Conservation (phyloP, 2,797 vertebrate species). For the Coilia nasus region DNA sequence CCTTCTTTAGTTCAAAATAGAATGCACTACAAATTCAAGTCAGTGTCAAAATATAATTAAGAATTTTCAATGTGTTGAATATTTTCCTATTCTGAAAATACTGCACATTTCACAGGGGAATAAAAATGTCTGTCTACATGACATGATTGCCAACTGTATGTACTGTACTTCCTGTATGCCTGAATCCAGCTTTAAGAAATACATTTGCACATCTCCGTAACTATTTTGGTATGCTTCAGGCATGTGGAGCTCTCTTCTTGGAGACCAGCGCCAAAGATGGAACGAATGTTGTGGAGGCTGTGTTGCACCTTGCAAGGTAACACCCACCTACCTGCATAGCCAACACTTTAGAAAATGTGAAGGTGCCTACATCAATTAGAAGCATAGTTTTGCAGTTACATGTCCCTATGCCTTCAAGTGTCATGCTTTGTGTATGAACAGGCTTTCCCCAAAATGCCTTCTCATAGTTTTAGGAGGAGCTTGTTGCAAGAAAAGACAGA, state of each 20-base stretch:
- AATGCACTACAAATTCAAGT: too few species aligned
- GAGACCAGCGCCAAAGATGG: slow-evolving; percentile 54
- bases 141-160: neutral
- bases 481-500: neutral
- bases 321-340: neutral
- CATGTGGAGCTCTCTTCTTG: slow-evolving; percentile 47
- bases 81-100: too few species aligned
- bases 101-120: neutral
- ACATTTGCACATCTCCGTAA: neutral
- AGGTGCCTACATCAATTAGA: too few species aligned
- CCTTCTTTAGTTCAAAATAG: too few species aligned
- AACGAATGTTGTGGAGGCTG: slow-evolving; percentile 37
- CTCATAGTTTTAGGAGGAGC: neutral
- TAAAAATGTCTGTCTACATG: slow-evolving; percentile 21
- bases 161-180: neutral
- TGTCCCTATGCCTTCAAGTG: neutral
- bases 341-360: too few species aligned
- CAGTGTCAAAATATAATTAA: too few species aligned
- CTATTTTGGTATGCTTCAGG: slow-evolving; percentile 25
- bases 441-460: neutral
- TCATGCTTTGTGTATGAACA: neutral
- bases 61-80: too few species aligned
- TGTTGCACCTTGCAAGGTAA: slow-evolving; percentile 46
- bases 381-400: neutral
- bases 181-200: neutral